These are phyloP conservation scores for Crax fasciolata DNA, from an alignment of 2,797 vertebrate genomes.

Conservation along the genomic window DNA sequence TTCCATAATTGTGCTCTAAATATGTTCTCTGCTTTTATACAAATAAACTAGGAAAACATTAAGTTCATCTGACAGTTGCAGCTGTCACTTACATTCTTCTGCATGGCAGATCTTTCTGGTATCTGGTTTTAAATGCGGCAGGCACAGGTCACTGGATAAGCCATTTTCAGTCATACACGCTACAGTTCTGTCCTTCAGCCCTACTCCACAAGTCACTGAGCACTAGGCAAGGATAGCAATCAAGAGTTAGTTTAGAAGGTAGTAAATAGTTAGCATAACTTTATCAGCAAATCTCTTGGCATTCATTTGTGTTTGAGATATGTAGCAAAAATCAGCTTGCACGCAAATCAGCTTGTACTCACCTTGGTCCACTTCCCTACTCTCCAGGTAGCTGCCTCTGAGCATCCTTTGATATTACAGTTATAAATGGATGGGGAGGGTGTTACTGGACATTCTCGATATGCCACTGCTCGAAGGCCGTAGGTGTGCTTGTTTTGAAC, in stretches of 20 bases:
- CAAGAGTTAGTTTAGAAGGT: constrained; percentile 21
- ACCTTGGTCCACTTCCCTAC: constrained; percentile 92
- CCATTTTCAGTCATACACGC: constrained; percentile 87
- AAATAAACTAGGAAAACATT: constrained; percentile 5
- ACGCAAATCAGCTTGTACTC: neutral
- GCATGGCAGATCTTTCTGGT: constrained; percentile 86
- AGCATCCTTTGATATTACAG: constrained; percentile 86
- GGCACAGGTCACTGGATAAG: constrained; percentile 87
- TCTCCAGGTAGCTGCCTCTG: constrained; percentile 86
- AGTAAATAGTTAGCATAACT: neutral
- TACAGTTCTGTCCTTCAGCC: constrained; percentile 89
- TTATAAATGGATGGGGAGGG: constrained; percentile 79
- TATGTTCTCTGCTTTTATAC: constrained; percentile 11
- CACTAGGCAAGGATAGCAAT: constrained; percentile 83
- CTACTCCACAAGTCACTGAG: constrained; percentile 91
- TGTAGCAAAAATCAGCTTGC: neutral
- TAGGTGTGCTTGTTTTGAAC: constrained; percentile 57
- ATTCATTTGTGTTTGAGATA: neutral
- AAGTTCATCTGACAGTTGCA: neutral
- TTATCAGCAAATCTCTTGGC: neutral
- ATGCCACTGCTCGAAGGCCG: constrained; percentile 66
- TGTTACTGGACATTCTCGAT: constrained; percentile 82
- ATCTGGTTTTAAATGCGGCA: constrained; percentile 87
- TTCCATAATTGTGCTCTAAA: neutral
- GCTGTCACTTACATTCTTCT: constrained; percentile 88